A percentile compares a stretch with the other conserved stretches of the same genome.
These are phyloP conservation scores for Gymnoscopelus microlampas DNA, from an alignment of 2,797 vertebrate species.

Conservation along the genomic window DNA sequence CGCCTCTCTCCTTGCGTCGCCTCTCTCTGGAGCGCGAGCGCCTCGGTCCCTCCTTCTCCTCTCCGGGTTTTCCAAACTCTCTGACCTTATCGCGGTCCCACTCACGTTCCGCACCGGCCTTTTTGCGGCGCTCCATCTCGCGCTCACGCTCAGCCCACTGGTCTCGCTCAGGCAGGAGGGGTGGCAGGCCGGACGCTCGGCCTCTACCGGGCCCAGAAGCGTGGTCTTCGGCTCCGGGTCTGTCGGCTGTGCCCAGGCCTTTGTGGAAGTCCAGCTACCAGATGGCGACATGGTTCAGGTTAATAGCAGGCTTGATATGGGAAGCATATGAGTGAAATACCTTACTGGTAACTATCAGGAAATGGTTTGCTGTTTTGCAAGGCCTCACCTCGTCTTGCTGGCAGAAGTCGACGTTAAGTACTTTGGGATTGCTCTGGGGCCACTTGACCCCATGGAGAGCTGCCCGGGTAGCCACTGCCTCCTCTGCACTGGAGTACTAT, in stretches of 20 bases:
- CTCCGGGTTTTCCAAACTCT: slow-evolving; percentile 80
- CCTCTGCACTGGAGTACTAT: slow-evolving; percentile 88
- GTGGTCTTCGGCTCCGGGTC: slow-evolving; percentile 65
- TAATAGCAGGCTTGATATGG: not conserved
- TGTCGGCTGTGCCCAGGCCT: slow-evolving; percentile 76
- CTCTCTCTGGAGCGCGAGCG: slow-evolving; percentile 87
- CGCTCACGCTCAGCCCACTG: slow-evolving; percentile 91
- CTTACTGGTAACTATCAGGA: not conserved
- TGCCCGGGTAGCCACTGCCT: slow-evolving; percentile 86
- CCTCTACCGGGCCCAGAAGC: slow-evolving; percentile 70
- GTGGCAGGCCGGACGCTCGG: slow-evolving; percentile 58
- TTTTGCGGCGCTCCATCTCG: slow-evolving; percentile 91
- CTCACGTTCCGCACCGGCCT: slow-evolving; percentile 87
- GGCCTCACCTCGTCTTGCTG: slow-evolving; percentile 89
- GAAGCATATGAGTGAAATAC: not conserved
- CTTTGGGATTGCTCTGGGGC: slow-evolving; percentile 94
- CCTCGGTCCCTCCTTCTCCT: slow-evolving; percentile 80
- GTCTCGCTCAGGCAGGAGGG: slow-evolving; percentile 82
- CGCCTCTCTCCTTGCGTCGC: slow-evolving; percentile 88
- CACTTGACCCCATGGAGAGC: slow-evolving; percentile 93
- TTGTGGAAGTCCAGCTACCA: slow-evolving; percentile 91
- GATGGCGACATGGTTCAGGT: slow-evolving; percentile 18
- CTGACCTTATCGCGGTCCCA: slow-evolving; percentile 93
- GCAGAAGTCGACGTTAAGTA: slow-evolving; percentile 91
- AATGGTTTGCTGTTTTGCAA: not conserved